Evolutionary conservation across 2,797 vertebrate species (phyloP).

Genomic region (Gadopsis bispinosus): DNA sequence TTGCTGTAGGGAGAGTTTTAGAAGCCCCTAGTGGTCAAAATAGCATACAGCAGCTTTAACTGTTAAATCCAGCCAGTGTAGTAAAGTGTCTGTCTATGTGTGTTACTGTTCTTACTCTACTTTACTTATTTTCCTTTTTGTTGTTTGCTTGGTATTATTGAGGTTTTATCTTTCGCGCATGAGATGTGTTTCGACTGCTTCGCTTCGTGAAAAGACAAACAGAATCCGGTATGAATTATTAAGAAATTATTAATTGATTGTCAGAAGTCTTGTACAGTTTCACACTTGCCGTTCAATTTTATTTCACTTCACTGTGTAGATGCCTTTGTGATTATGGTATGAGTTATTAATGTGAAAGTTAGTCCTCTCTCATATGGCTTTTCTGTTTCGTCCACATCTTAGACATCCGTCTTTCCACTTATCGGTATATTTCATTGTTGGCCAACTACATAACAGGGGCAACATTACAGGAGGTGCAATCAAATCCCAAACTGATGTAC

Average conservation of each 20-base stretch:
- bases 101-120: not conserved
- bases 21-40: not conserved
- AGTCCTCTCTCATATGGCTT: not conserved
- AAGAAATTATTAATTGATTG: not conserved
- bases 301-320: not conserved
- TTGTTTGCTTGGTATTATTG: not conserved
- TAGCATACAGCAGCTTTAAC: not conserved
- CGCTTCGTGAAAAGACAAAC: not conserved
- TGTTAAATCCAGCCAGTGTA: not conserved
- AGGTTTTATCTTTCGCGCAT: not conserved
- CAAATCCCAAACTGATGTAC: constrained; percentile 32
- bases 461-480: constrained; percentile 45
- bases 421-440: not conserved
- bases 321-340: not conserved
- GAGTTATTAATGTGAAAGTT: not conserved
- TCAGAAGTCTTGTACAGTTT: not conserved
- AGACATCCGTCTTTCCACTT: constrained; percentile 2
- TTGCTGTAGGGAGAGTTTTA: not conserved
- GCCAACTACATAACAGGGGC: constrained; percentile 3
- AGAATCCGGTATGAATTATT: not conserved
- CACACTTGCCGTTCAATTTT: not conserved
- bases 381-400: constrained; percentile 7
- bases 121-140: not conserved
- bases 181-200: not conserved
- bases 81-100: not conserved